Conservation (phyloP, 2,113 vertebrate species). For the Menura novaehollandiae region DNA sequence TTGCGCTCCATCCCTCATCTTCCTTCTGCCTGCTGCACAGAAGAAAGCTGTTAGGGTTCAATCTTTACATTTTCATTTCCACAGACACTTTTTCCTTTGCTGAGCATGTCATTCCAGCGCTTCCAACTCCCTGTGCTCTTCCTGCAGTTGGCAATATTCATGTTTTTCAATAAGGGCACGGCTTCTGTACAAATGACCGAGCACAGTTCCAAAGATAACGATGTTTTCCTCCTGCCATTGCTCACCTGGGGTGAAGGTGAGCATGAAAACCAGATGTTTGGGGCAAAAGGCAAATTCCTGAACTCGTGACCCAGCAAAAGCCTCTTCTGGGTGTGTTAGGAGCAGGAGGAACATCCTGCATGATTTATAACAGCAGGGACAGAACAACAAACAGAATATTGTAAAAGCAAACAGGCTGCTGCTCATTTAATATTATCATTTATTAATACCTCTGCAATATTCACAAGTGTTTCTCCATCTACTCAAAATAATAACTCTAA, state of each 20-base stretch:
- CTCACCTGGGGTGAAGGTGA: neutral
- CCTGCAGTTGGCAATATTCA: neutral
- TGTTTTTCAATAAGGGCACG: neutral
- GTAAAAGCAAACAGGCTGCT: neutral
- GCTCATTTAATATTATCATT: neutral
- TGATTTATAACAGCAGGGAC: neutral
- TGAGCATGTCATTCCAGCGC: neutral
- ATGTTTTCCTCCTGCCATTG: neutral
- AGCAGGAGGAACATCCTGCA: neutral
- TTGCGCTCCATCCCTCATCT: neutral
- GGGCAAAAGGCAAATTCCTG: neutral
- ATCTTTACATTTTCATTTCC: neutral
- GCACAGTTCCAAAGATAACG: neutral
- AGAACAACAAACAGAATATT: neutral
- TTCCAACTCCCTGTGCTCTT: neutral
- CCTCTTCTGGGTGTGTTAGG: neutral
- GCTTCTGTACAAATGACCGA: neutral
- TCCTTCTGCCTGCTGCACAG: neutral
- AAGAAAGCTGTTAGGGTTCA: neutral
- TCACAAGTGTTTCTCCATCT: neutral
- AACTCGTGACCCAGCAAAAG: neutral
- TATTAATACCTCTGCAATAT: neutral
- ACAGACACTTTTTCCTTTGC: neutral
- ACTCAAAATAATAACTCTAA: neutral
- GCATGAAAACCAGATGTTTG: neutral